Conservation (phyloP, 2,888 invertebrate genomes). For the Leptinotarsa juncta region DNA sequence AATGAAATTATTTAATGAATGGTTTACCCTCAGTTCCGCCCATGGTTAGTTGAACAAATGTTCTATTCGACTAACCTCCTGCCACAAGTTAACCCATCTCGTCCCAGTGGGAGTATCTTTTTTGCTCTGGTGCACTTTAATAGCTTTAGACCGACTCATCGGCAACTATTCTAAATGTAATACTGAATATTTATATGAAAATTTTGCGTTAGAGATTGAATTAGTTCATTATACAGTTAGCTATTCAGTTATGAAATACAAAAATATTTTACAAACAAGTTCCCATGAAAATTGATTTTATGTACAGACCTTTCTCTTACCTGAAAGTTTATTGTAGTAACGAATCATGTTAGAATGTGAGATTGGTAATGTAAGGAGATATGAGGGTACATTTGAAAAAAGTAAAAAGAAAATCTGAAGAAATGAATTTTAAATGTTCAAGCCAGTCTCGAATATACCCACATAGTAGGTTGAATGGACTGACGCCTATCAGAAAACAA, state of each 20-base stretch:
- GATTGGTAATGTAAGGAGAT: too few species aligned
- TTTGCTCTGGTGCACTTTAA: conserved; percentile 19
- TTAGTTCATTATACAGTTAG: neutral
- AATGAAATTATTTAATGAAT: neutral
- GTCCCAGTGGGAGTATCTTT: conserved; percentile 18
- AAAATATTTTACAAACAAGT: neutral
- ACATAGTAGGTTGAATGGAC: too few species aligned
- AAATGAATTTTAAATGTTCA: too few species aligned
- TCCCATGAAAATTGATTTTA: conserved; percentile 9
- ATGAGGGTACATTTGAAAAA: too few species aligned
- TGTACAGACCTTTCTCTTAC: neutral
- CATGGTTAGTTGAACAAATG: conserved; percentile 10
- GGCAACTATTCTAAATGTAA: neutral
- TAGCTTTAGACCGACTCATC: neutral
- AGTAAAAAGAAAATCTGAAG: too few species aligned
- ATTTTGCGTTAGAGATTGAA: neutral
- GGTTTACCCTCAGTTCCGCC: neutral
- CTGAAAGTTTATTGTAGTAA: neutral
- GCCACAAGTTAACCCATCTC: conserved; percentile 19
- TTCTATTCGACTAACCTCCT: conserved; percentile 5
- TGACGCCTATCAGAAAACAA: too few species aligned
- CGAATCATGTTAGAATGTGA: neutral
- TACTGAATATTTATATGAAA: conserved; percentile 7
- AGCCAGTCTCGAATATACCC: too few species aligned
- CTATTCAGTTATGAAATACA: neutral